phyloP scores from a whole-genome alignment of 92 coral and sea anemone genomes.

The Anthopleura xanthogrammica region DNA sequence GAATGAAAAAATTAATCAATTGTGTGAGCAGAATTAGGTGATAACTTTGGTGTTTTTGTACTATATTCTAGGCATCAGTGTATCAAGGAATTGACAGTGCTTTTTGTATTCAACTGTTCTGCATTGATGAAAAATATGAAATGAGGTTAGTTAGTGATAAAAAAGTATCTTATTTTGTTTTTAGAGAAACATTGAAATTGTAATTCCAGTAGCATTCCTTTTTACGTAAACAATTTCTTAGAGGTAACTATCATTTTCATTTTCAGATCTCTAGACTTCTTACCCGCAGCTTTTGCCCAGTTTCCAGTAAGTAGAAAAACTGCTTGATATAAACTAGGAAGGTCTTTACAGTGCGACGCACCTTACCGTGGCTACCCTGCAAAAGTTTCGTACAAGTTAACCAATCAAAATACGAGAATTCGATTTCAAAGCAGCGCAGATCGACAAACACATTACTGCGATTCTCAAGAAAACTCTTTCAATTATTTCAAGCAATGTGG shows the following conservation, averaged over 20 bases:
- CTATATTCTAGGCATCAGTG: conserved; percentile 41
- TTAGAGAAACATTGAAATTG: no score
- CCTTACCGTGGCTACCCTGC: no score
- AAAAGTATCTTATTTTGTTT: background rate
- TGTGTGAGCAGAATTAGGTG: background rate
- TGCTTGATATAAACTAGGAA: no score
- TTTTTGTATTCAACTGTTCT: conserved; percentile 89
- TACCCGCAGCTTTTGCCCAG: conserved; percentile 87
- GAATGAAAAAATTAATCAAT: background rate
- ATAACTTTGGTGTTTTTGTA: background rate
- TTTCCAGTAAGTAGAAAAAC: conserved; percentile 77
- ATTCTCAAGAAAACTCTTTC: no score
- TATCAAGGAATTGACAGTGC: conserved; percentile 69
- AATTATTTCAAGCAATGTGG: no score
- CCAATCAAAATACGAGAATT: no score
- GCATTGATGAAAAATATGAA: conserved; percentile 96
- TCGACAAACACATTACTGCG: no score
- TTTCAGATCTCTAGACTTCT: conserved; percentile 84
- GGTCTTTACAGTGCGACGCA: no score
- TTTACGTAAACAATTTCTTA: background rate
- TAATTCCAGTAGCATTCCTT: background rate
- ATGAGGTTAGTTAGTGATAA: conserved; percentile 61
- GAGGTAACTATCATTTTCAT: background rate
- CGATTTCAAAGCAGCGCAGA: no score
- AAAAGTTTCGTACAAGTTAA: no score